phyloP scores from a whole-genome alignment of 2,888 invertebrate species.

The Phyllotreta striolata region DNA sequence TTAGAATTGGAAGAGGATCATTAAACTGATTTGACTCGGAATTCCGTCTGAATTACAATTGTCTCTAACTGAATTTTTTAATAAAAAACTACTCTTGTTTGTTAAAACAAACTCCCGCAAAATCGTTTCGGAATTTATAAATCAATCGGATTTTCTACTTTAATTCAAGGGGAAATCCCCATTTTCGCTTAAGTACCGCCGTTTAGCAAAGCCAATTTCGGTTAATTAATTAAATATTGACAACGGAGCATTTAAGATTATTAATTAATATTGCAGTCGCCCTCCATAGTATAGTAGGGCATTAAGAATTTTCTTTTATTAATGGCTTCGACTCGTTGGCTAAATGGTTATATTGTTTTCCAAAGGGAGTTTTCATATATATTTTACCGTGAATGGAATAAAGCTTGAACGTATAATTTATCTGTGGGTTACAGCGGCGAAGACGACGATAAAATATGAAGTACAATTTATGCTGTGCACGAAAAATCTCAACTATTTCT shows the following conservation, averaged over 20 bases:
- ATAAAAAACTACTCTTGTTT: background rate
- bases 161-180: conserved; percentile 6
- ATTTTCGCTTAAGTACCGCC: conserved; percentile 19
- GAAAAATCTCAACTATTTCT: no score
- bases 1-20: no score
- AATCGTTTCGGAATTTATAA: background rate
- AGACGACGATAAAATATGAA: background rate
- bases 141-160: conserved; percentile 11
- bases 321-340: conserved; percentile 29
- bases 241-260: conserved; percentile 32
- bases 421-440: conserved; percentile 1
- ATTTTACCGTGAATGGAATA: conserved; percentile 3
- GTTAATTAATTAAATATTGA: conserved; percentile 38
- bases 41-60: no score
- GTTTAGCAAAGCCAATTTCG: conserved; percentile 25
- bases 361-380: conserved; percentile 22
- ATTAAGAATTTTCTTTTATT: conserved; percentile 37
- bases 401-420: conserved; percentile 14
- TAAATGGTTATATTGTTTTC: conserved; percentile 30
- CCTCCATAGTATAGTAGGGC: conserved; percentile 28
- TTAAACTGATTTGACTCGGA: no score
- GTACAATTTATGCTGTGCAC: no score
- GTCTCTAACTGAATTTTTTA: no score
- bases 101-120: background rate
- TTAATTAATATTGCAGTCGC: conserved; percentile 37